Conservation (phyloP, 2,888 invertebrate species). For the Pseudeuparius sepicola region DNA sequence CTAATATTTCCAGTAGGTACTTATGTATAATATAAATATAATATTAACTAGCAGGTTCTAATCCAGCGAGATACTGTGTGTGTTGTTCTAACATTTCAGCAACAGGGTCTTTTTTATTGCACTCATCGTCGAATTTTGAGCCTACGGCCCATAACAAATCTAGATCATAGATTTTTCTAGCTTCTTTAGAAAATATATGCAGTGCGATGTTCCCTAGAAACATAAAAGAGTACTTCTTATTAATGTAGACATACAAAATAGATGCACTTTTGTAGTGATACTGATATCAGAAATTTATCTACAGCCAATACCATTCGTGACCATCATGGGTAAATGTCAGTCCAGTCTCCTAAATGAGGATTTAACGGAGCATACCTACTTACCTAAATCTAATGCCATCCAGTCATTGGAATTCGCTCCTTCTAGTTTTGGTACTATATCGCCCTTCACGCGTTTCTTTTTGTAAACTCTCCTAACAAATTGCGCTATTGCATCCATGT, state of each 20-base stretch:
- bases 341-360: not conserved
- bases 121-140: constrained; percentile 63
- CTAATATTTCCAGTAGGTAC: too few relatives aligned
- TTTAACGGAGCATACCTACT: constrained; percentile 1
- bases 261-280: too few relatives aligned
- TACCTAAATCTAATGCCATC: constrained; percentile 87
- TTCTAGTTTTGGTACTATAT: constrained; percentile 66
- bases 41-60: constrained; percentile 45
- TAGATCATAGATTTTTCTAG: constrained; percentile 68
- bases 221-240: constrained; percentile 17
- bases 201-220: constrained; percentile 80
- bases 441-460: constrained; percentile 51
- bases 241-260: too few relatives aligned
- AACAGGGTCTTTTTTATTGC: constrained; percentile 49
- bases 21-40: too few relatives aligned
- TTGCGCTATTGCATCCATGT: constrained; percentile 63
- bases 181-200: constrained; percentile 69
- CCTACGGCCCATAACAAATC: constrained; percentile 90
- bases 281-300: too few relatives aligned
- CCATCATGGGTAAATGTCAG: too few relatives aligned
- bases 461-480: constrained; percentile 71
- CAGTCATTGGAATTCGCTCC: constrained; percentile 69
- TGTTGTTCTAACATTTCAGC: constrained; percentile 58
- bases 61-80: constrained; percentile 51
- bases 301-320: too few relatives aligned